A percentile compares a stretch with the other conserved stretches of the same genome.
These are phyloP conservation scores for Thelaira solivaga DNA, from an alignment of 2,888 invertebrate species.

Conservation along the genomic window DNA sequence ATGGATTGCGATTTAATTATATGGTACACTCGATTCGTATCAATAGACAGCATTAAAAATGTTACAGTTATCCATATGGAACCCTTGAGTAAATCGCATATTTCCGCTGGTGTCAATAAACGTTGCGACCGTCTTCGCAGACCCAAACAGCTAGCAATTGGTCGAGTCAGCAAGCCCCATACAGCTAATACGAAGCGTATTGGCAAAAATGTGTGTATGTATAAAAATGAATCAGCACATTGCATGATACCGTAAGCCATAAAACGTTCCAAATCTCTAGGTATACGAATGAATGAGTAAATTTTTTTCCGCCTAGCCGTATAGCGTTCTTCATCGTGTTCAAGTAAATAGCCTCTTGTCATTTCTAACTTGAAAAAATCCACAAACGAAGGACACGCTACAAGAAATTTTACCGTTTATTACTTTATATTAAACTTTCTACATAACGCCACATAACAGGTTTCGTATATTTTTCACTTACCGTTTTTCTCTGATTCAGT, in stretches of 20 bases:
- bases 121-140: slow-evolving; percentile 78
- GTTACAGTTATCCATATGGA: slow-evolving; percentile 89
- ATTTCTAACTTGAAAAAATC: slow-evolving; percentile 91
- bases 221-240: slow-evolving; percentile 97
- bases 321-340: slow-evolving; percentile 96
- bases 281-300: slow-evolving; percentile 97
- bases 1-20: slow-evolving; percentile 98
- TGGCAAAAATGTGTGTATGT: slow-evolving; percentile 98
- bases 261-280: slow-evolving; percentile 93
- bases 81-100: slow-evolving; percentile 97
- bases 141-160: slow-evolving; percentile 86
- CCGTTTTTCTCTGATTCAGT: slow-evolving; percentile 46
- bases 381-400: slow-evolving; percentile 74
- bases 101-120: slow-evolving; percentile 90
- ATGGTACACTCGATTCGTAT: slow-evolving; percentile 99
- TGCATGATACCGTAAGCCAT: slow-evolving; percentile 96
- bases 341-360: slow-evolving; percentile 93
- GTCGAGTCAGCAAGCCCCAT: slow-evolving; percentile 86
- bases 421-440: neutral
- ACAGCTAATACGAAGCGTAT: slow-evolving; percentile 92
- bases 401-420: slow-evolving; percentile 53
- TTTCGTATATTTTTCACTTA: slow-evolving; percentile 51
- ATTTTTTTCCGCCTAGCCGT: slow-evolving; percentile 96
- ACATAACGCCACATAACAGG: slow-evolving; percentile 22
- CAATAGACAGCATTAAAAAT: slow-evolving; percentile 90